Base-by-base conservation (phyloP, 2,113 vertebrate species). In the Podilymbus podiceps region DNA sequence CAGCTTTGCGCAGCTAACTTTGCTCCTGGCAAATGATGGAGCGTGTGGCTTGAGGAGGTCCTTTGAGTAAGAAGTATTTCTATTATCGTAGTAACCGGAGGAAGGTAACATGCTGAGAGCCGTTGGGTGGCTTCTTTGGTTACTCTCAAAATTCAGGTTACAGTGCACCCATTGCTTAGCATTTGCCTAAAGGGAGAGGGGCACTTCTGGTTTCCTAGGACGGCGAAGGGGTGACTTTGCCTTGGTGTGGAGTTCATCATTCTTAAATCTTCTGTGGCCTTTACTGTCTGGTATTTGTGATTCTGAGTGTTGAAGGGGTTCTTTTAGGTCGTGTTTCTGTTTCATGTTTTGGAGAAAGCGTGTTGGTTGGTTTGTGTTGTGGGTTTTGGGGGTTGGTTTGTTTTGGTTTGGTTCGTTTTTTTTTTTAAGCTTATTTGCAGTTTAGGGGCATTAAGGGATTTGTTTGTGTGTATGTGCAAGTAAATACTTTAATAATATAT, bases 31-130 rank as follows among this genome's bases (percentile, higher is more conserved):
- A 2, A 5, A 5, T 2, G 31, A 7, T 7, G 42, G n/a, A 6
- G 31, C 2, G 16, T 23, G 0, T 2, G 63, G 28, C 50, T 64
- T 7, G 63, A 3, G 14, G 5, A 8, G 44, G 63, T 24, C 35
- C 42, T 21, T 5, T 6, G 62, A 5, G n/a, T 42, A 8, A 35
- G 50, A 13, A 17, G 23, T 5, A 2, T 15, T 35, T 19, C 40
- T 15, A 0, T 0, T 7, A 6, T 5, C 1, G 2, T 4, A 3
- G 4, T 35, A 15, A 2, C 67, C 11, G 82, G 14, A 27, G 85
- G 62, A 13, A 27, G 6, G 24, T 0, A 6, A 1, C 47, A 0
- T 27, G 47, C 73, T 56, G 82, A 30, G 69, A 16, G 25, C 46
- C 0, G 0, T 11, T 44, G 14, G 31, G 42, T 53, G 40, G n/a